phyloP scores from a whole-genome alignment of 2,888 invertebrate genomes.

The Alloscopus bannaensis region DNA sequence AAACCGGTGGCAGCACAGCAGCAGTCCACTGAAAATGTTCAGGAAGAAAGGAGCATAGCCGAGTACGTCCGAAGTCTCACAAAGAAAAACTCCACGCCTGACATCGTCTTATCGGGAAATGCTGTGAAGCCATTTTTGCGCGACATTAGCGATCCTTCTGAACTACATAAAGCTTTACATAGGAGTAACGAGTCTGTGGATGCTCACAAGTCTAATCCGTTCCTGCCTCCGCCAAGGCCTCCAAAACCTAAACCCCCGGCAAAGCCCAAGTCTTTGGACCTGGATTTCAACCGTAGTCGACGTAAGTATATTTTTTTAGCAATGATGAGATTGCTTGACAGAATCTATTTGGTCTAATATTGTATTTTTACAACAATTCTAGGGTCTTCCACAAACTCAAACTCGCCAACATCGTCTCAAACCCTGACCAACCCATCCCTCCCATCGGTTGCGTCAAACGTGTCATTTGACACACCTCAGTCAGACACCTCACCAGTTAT shows the following conservation, averaged over 20 bases:
- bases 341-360: background rate
- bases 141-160: conserved; percentile 23
- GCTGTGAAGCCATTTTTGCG: conserved; percentile 21
- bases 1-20: conserved; percentile 49
- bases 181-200: conserved; percentile 51
- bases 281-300: conserved; percentile 4
- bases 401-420: conserved; percentile 34
- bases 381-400: conserved; percentile 50
- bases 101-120: conserved; percentile 64
- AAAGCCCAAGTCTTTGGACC: conserved; percentile 48
- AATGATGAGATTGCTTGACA: no score
- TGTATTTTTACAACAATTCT: background rate
- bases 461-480: background rate
- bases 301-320: conserved; percentile 14
- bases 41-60: conserved; percentile 27
- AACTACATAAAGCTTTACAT: conserved; percentile 18
- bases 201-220: conserved; percentile 28
- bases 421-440: conserved; percentile 5
- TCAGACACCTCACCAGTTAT: conserved; percentile 42
- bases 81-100: conserved; percentile 72
- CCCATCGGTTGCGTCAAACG: background rate
- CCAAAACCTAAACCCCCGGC: conserved; percentile 49
- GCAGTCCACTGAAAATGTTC: background rate
- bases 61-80: conserved; percentile 50
- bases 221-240: conserved; percentile 55